Conservation (phyloP, 2,888 invertebrate species). For the Lasioglossum vierecki region DNA sequence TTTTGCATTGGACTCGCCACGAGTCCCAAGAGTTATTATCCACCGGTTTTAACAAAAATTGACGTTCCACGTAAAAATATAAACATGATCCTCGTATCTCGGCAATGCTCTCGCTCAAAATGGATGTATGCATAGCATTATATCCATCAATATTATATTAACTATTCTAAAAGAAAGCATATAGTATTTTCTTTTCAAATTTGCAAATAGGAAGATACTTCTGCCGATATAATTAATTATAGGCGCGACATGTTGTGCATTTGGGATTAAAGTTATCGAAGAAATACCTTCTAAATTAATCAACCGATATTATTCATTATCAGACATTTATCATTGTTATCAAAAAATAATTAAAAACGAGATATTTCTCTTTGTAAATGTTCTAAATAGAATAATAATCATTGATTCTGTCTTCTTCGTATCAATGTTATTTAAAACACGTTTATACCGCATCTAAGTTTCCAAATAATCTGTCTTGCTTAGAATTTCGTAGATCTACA, state of each 20-base stretch:
- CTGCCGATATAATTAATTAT: neutral
- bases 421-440: neutral
- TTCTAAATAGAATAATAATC: neutral
- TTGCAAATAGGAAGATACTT: neutral
- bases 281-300: neutral
- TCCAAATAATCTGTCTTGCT: neutral
- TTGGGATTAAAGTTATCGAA: neutral
- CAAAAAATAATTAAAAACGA: neutral
- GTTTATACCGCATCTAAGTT: neutral
- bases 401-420: neutral
- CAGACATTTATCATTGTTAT: neutral
- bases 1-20: neutral
- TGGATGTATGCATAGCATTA: neutral
- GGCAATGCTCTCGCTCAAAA: neutral
- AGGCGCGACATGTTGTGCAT: neutral
- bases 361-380: neutral
- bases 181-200: neutral
- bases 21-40: neutral
- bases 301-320: neutral
- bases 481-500: neutral
- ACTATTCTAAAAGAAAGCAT: neutral
- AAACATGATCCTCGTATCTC: slow-evolving; percentile 15
- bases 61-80: neutral
- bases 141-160: neutral
- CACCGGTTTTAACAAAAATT: slow-evolving; percentile 4